Evolutionary conservation across 2,113 vertebrate genomes (phyloP), one percentile per base, ranked within the genome.

Genomic region (Xenopus laevis): DNA sequence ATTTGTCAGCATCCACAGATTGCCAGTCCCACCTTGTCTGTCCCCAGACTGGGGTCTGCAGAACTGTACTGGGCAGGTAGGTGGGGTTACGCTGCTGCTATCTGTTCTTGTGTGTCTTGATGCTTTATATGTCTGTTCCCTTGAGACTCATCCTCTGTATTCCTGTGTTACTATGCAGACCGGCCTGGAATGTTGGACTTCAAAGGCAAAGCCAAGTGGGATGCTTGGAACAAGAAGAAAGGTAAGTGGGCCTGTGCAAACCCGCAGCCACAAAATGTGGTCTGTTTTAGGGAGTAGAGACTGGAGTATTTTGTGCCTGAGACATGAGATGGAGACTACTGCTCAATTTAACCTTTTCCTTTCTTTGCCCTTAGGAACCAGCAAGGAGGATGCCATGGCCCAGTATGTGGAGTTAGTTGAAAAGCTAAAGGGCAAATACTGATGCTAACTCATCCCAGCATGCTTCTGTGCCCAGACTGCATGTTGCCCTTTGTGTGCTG

Each of bases 201-300:
- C 80, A 93, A 94, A 79, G 96, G 96, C 46, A 98, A 98, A 85
- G 93, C 93, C 57, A 98, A 98, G 79, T 98, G 96, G 96, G 94
- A 98, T 63, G 89, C 92, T 53, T 98, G 96, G 96, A 89, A 85
- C 15, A 79, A 82, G 9, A 83, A 93, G 81, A 96, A 97, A 95
- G 97, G 96, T 96, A 67, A 16, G 33, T 40, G 33, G 33, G 23
- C 23, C 23, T 27, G 23, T 27, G 23, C 23, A 27, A 27, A 27
- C 23, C 23, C 23, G 4, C 23, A 27, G 23, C 23, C 23, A 27
- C 23, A 27, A n/a, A n/a, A 27, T 27, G 23, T 27, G 23, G 23
- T 1, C 1, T 27, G 23, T 27, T 27, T 27, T 27, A 27, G 23
- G 23, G 23, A 4, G 23, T 27, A 27, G 23, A 27, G 23, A 2